Percentiles rank a stretch among this genome's conserved stretches.
Conservation (phyloP, 2,113 vertebrate species). For the Sorex fumeus region DNA sequence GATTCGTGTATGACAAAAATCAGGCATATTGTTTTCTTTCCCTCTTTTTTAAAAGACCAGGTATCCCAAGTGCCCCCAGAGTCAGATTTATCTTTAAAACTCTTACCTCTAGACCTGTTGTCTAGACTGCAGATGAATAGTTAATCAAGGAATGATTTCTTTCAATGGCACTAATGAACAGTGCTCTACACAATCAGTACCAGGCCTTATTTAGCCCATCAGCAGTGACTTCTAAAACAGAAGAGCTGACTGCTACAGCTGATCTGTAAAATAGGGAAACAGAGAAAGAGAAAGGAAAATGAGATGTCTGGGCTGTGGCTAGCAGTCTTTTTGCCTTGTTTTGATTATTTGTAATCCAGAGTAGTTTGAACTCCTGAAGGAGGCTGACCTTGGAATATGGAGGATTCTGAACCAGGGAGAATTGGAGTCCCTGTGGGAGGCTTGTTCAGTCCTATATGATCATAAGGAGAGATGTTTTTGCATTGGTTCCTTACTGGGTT, state of each 20-base stretch:
- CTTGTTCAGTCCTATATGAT: fast-evolving
- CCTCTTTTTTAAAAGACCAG: conserved; percentile 47
- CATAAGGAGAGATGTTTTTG: neutral
- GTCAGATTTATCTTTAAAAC: conserved; percentile 66
- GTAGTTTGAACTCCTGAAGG: conserved; percentile 84
- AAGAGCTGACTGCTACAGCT: conserved; percentile 22
- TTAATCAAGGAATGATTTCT: conserved; percentile 71
- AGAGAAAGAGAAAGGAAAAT: neutral
- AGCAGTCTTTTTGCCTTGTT: conserved; percentile 34
- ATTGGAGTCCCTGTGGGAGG: neutral
- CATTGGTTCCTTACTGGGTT: neutral
- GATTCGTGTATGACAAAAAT: conserved; percentile 72
- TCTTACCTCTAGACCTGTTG: conserved; percentile 62
- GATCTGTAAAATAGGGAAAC: conserved; percentile 42
- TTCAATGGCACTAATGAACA: conserved; percentile 59
- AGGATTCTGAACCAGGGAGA: neutral
- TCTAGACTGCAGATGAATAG: conserved; percentile 73
- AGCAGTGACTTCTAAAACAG: conserved; percentile 11
- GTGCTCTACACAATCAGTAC: conserved; percentile 55
- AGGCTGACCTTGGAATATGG: conserved; percentile 85
- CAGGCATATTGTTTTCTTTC: conserved; percentile 68
- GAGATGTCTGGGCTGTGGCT: neutral
- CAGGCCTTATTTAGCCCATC: conserved; percentile 34
- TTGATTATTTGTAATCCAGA: conserved; percentile 82
- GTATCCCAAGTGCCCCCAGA: conserved; percentile 72